phyloP scores from a whole-genome alignment of 2,888 invertebrate genomes.

The Metallyticus violacea region DNA sequence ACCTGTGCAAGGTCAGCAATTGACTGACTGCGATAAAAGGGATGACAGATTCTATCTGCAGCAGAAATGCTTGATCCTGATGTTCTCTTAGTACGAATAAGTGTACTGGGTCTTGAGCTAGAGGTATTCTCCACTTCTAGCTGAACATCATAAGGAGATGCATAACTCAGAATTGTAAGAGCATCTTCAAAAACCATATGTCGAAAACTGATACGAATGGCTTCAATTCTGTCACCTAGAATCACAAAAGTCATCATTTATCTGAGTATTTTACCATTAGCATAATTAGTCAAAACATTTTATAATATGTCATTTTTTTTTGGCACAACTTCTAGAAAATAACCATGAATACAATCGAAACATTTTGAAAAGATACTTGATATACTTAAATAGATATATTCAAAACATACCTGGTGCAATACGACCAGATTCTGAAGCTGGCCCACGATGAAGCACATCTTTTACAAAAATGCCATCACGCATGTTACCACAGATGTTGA shows the following conservation, averaged over 20 bases:
- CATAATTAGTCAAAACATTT: too few species aligned
- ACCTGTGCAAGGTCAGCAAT: constrained; percentile 72
- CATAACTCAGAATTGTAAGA: constrained; percentile 82
- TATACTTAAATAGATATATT: background rate
- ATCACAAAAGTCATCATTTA: constrained; percentile 28
- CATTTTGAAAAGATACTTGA: background rate
- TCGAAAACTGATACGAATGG: constrained; percentile 81
- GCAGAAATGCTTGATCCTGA: constrained; percentile 40
- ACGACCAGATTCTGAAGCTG: constrained; percentile 80
- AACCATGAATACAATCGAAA: too few species aligned
- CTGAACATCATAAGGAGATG: constrained; percentile 85
- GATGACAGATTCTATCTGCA: constrained; percentile 65
- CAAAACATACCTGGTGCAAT: constrained; percentile 68
- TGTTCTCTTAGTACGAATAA: constrained; percentile 29
- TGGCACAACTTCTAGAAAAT: too few species aligned
- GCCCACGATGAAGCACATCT: constrained; percentile 81
- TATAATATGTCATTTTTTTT: too few species aligned
- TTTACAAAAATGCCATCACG: constrained; percentile 86
- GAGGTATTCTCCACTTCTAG: constrained; percentile 63
- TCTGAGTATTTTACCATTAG: too few species aligned
- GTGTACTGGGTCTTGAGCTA: constrained; percentile 27
- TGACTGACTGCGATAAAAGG: constrained; percentile 74
- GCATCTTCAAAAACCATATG: constrained; percentile 91
- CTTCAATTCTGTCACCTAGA: constrained; percentile 82
- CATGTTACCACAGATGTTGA: constrained; percentile 87